These are phyloP conservation scores for Petrocephalus microphthalmus DNA, from an alignment of 2,113 vertebrate species.

Conservation along the genomic window DNA sequence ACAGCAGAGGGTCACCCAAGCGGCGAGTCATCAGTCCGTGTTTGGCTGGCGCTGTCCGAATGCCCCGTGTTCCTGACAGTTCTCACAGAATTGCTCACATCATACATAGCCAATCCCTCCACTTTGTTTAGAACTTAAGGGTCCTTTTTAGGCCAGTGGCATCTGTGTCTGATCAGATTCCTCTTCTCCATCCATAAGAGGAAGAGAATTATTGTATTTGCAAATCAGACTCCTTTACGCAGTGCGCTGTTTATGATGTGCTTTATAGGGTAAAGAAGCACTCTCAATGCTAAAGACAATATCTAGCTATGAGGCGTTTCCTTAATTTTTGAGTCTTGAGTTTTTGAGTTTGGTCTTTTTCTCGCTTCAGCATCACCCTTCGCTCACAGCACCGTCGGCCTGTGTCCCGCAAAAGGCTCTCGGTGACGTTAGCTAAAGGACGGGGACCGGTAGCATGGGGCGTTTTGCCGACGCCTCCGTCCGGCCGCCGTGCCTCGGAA, in stretches of 20 bases:
- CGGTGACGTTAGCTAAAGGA: background rate
- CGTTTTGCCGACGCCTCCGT: background rate
- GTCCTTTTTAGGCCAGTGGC: background rate
- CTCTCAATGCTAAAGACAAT: background rate
- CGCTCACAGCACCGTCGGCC: background rate
- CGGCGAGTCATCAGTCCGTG: constrained; percentile 6
- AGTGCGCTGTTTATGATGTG: background rate
- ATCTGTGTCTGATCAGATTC: background rate
- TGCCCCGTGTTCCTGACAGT: constrained; percentile 6
- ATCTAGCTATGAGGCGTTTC: background rate
- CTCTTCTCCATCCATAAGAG: background rate
- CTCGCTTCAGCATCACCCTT: background rate
- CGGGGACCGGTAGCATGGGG: background rate
- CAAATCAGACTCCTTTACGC: background rate
- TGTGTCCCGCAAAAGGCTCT: background rate
- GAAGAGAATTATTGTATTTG: background rate
- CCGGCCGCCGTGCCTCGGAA: background rate
- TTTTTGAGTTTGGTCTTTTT: background rate
- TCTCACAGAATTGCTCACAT: constrained; percentile 7
- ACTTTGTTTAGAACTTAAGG: constrained; percentile 5
- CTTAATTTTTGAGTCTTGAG: background rate
- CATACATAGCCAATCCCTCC: background rate
- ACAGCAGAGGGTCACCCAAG: constrained; percentile 7
- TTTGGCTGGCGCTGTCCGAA: background rate
- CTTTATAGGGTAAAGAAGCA: background rate